These are phyloP conservation scores for Vespertilio murinus DNA, from an alignment of 2,797 vertebrate genomes.

Conservation along the genomic window DNA sequence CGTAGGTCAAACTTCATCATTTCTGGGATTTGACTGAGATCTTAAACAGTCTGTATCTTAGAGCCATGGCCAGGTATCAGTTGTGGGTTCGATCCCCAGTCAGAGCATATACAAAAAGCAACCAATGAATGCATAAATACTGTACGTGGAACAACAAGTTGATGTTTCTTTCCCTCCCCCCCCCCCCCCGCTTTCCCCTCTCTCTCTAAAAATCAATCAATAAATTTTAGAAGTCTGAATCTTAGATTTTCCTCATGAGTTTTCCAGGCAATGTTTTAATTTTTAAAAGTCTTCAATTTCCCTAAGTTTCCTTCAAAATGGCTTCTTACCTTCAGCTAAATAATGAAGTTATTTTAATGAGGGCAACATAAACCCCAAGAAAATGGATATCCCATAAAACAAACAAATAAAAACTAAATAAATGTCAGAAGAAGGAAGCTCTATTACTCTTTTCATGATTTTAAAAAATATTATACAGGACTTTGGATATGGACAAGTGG, in stretches of 20 bases:
- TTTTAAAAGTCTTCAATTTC: conserved; percentile 16
- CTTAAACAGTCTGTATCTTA: background rate
- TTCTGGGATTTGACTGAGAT: background rate
- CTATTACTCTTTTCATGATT: background rate
- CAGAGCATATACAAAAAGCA: background rate
- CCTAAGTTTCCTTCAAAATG: background rate
- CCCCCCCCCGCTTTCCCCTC: background rate
- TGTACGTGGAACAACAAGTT: background rate
- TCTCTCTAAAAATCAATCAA: background rate
- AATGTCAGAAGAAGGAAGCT: background rate
- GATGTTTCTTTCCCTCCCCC: background rate
- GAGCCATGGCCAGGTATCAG: background rate
- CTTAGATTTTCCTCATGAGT: background rate
- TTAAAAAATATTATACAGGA: background rate
- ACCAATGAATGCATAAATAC: background rate
- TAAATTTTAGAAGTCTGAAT: background rate
- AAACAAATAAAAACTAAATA: background rate
- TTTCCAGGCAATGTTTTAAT: background rate
- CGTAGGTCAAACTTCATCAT: background rate
- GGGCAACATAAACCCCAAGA: background rate
- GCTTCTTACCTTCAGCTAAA: background rate
- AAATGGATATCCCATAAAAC: background rate
- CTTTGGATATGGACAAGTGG: background rate
- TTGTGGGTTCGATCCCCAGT: background rate
- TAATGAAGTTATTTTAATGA: background rate